Conservation (phyloP, 2,888 invertebrate genomes). For the Drosophila affinis region DNA sequence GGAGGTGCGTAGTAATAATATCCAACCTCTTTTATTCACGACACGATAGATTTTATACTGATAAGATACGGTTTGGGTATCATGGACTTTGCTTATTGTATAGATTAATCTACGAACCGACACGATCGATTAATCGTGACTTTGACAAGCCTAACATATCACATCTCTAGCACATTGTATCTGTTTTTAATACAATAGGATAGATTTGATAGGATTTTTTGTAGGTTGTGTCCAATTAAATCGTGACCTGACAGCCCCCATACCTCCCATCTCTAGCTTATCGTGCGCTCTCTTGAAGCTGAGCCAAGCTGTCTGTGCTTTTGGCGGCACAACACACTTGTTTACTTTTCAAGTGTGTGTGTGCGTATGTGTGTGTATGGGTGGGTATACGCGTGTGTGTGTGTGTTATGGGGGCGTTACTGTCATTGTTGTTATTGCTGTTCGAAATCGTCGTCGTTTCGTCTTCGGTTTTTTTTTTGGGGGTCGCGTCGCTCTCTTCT, state of each 20-base stretch:
- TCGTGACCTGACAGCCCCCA: conserved; percentile 2
- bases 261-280: conserved; percentile 23
- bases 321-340: conserved; percentile 75
- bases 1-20: no score
- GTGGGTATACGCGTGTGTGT: conserved; percentile 11
- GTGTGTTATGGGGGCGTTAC: conserved; percentile 66
- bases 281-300: conserved; percentile 45
- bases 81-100: background rate
- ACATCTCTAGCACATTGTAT: background rate
- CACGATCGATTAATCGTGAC: background rate
- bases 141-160: background rate
- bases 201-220: background rate
- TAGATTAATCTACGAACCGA: no score
- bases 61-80: background rate
- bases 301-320: conserved; percentile 80
- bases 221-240: background rate
- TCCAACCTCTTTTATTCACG: no score
- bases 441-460: conserved; percentile 54
- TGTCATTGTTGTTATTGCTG: conserved; percentile 75
- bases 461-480: conserved; percentile 54
- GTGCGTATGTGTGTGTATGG: conserved; percentile 9
- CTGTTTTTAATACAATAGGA: background rate
- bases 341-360: conserved; percentile 58
- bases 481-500: conserved; percentile 43
- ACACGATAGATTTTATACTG: background rate